Conservation (phyloP, 2,113 vertebrate genomes). For the Pterocles burchelli region DNA sequence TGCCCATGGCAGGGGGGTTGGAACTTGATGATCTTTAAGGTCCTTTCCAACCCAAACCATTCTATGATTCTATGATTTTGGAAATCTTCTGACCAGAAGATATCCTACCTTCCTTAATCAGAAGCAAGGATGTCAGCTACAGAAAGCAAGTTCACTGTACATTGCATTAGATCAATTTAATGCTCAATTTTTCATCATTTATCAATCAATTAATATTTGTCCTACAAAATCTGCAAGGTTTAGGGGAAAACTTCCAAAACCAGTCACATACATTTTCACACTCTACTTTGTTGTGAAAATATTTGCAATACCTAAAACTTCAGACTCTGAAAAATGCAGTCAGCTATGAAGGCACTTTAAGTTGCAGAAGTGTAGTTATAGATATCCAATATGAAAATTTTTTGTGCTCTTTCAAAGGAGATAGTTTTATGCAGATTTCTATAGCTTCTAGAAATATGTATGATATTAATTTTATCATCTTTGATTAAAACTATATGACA, state of each 20-base stretch:
- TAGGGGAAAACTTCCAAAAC: not conserved
- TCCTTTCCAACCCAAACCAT: too few species aligned
- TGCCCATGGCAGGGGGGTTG: too few species aligned
- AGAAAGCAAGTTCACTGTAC: not conserved
- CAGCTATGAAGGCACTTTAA: not conserved
- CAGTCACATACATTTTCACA: not conserved
- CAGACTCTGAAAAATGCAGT: not conserved
- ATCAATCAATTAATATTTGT: not conserved
- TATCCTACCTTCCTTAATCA: not conserved
- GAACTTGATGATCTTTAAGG: too few species aligned
- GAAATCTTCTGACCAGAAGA: not conserved
- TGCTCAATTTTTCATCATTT: not conserved
- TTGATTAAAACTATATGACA: not conserved
- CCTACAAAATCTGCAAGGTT: not conserved
- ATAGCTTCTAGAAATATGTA: not conserved
- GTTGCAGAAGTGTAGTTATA: not conserved
- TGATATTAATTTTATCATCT: not conserved
- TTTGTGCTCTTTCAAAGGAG: not conserved
- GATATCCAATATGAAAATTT: not conserved
- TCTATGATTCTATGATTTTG: not conserved
- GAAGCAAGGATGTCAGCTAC: not conserved
- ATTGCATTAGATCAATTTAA: not conserved
- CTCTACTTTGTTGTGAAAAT: rapidly evolving
- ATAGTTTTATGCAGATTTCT: not conserved
- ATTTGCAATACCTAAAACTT: not conserved